A percentile compares a stretch with the other conserved stretches of the same genome.
Conservation (phyloP, 1,140 invertebrate genomes). For the Drosophila aff. region DNA sequence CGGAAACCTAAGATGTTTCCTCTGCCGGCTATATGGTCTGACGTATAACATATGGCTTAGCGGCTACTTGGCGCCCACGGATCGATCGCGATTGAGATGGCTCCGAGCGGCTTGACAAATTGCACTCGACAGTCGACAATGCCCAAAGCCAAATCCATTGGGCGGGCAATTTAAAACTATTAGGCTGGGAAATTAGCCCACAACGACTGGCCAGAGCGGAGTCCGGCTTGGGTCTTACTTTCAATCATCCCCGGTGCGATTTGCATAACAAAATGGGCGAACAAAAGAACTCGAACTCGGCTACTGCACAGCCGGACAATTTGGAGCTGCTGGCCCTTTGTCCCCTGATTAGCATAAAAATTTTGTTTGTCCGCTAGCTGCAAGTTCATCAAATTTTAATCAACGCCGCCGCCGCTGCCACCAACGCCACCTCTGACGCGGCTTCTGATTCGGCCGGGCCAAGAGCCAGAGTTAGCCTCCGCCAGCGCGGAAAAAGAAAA, state of each 20-base stretch:
- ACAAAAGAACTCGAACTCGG: slow-evolving; percentile 78
- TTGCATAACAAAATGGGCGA: slow-evolving; percentile 81
- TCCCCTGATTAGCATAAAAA: slow-evolving; percentile 72
- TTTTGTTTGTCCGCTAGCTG: slow-evolving; percentile 67
- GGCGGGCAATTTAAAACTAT: slow-evolving; percentile 76
- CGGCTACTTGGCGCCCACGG: slow-evolving; percentile 54
- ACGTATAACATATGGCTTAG: slow-evolving; percentile 40
- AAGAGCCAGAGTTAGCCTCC: slow-evolving; percentile 35
- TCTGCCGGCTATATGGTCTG: slow-evolving; percentile 21
- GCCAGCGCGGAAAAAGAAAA: slow-evolving; percentile 51
- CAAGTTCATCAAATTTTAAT: slow-evolving; percentile 82
- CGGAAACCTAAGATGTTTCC: slow-evolving; percentile 50
- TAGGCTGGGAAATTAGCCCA: slow-evolving; percentile 62
- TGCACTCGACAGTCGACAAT: slow-evolving; percentile 47
- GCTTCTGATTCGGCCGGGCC: slow-evolving; percentile 11
- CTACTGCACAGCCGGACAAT: slow-evolving; percentile 76
- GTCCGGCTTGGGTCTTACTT: slow-evolving; percentile 52
- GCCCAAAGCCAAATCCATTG: slow-evolving; percentile 53
- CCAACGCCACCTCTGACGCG: slow-evolving; percentile 10
- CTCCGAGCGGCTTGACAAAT: slow-evolving; percentile 63
- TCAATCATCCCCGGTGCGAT: slow-evolving; percentile 58
- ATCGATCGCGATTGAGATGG: slow-evolving; percentile 51
- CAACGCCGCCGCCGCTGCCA: slow-evolving; percentile 53
- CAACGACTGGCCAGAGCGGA: slow-evolving; percentile 46
- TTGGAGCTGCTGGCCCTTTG: slow-evolving; percentile 62